phyloP scores from a whole-genome alignment of 2,888 invertebrate species.

The Papilio protenor region DNA sequence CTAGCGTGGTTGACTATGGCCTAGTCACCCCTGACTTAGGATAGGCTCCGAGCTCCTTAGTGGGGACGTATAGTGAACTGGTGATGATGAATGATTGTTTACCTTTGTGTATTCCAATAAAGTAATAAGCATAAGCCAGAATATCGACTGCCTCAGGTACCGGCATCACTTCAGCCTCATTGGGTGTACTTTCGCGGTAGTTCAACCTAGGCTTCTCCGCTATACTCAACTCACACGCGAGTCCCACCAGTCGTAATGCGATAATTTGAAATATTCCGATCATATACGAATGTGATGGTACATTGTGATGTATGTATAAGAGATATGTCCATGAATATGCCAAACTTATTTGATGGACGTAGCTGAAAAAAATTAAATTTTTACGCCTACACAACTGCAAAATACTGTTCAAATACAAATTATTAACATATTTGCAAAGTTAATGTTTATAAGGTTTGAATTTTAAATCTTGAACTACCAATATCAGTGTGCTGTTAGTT shows the following conservation, averaged over 20 bases:
- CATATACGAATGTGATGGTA: slow-evolving; percentile 87
- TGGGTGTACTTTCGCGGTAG: slow-evolving; percentile 22
- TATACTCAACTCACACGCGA: slow-evolving; percentile 90
- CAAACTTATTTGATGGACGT: slow-evolving; percentile 88
- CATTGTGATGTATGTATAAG: slow-evolving; percentile 88
- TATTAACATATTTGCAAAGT: too few species aligned
- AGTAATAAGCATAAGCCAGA: slow-evolving; percentile 91
- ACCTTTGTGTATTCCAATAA: slow-evolving; percentile 94
- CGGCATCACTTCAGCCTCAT: slow-evolving; percentile 55
- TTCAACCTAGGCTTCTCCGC: slow-evolving; percentile 55
- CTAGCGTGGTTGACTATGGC: too few species aligned
- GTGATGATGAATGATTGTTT: not conserved
- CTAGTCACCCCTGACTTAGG: too few species aligned
- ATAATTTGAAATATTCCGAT: slow-evolving; percentile 92
- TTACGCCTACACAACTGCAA: not conserved
- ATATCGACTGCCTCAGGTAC: slow-evolving; percentile 85
- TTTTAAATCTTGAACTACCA: not conserved
- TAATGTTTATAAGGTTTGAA: not conserved
- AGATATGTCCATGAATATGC: slow-evolving; percentile 91
- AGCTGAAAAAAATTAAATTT: slow-evolving; percentile 83
- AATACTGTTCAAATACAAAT: too few species aligned
- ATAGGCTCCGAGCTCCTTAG: too few species aligned
- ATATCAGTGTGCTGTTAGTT: not conserved
- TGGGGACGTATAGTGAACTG: too few species aligned
- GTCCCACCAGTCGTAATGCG: slow-evolving; percentile 91